These are phyloP conservation scores for Bradypodion ventrale DNA, from an alignment of 2,797 vertebrate species.

Conservation along the genomic window DNA sequence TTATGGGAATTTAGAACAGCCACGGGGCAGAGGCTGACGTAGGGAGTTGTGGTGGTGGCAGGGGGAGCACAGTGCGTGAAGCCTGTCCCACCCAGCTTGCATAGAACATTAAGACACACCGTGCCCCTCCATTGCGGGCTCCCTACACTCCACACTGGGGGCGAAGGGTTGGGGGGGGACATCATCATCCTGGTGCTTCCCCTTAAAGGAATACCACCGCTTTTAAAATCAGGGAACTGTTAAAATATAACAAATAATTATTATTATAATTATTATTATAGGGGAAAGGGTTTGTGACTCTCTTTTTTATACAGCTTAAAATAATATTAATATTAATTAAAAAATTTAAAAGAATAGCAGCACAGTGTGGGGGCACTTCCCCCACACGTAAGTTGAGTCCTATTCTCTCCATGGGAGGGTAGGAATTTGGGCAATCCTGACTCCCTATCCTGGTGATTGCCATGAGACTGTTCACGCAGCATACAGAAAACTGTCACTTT, in stretches of 20 bases:
- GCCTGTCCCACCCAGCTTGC: constrained; percentile 20
- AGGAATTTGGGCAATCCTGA: neutral
- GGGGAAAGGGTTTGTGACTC: constrained; percentile 32
- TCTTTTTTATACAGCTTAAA: constrained; percentile 46
- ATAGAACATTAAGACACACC: constrained; percentile 38
- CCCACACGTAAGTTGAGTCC: constrained; percentile 22
- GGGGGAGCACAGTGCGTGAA: neutral
- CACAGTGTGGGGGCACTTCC: constrained; percentile 6
- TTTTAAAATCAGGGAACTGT: constrained; percentile 31
- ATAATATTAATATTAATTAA: constrained; percentile 13
- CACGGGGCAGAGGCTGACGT: neutral
- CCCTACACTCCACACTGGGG: constrained; percentile 24
- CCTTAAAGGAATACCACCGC: constrained; percentile 24
- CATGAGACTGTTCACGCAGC: neutral
- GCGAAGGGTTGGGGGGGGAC: too few relatives aligned
- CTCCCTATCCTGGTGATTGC: neutral
- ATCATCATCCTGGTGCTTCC: constrained; percentile 19
- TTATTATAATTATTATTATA: constrained; percentile 43
- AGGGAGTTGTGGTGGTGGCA: constrained; percentile 14
- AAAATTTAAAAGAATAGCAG: constrained; percentile 44
- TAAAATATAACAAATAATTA: constrained; percentile 43
- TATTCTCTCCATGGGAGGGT: constrained; percentile 28
- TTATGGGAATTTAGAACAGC: neutral
- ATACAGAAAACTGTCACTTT: constrained; percentile 2
- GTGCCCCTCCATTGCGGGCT: constrained; percentile 22